Evolutionary conservation across 2,797 vertebrate genomes (phyloP).

Genomic region (Alauda arvensis): DNA sequence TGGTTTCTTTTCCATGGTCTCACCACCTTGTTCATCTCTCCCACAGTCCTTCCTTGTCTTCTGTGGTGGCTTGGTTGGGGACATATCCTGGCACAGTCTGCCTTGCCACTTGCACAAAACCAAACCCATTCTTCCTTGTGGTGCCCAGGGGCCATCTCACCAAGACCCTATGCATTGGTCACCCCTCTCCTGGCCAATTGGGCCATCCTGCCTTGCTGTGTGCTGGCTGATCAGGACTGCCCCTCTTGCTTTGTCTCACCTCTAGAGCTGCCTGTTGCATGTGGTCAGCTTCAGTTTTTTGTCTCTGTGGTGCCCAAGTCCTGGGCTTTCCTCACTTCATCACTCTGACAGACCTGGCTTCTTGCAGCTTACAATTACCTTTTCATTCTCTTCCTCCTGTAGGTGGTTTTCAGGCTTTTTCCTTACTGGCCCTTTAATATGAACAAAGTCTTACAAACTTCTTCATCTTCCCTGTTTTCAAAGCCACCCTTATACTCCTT

Average conservation of each 20-base stretch:
- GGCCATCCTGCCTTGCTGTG: not conserved
- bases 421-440: not conserved
- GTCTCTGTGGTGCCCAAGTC: fast-evolving
- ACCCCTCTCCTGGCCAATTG: not conserved
- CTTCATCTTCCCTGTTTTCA: not conserved
- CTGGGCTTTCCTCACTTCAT: not conserved
- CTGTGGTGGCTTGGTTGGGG: fast-evolving
- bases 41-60: not conserved
- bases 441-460: not conserved
- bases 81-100: not conserved
- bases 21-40: not conserved
- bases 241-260: not conserved
- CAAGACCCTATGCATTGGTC: not conserved
- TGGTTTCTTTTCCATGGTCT: not conserved
- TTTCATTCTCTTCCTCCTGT: not conserved
- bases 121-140: not conserved
- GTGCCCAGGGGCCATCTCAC: fast-evolving
- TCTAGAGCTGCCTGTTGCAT: not conserved
- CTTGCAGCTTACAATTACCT: not conserved
- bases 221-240: not conserved
- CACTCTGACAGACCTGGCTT: not conserved
- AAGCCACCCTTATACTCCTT: not conserved
- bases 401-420: not conserved
- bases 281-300: not conserved
- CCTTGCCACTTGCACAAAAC: not conserved